Evolutionary conservation across 2,797 vertebrate species (phyloP).

Genomic region (Brachyrhaphis roseni): DNA sequence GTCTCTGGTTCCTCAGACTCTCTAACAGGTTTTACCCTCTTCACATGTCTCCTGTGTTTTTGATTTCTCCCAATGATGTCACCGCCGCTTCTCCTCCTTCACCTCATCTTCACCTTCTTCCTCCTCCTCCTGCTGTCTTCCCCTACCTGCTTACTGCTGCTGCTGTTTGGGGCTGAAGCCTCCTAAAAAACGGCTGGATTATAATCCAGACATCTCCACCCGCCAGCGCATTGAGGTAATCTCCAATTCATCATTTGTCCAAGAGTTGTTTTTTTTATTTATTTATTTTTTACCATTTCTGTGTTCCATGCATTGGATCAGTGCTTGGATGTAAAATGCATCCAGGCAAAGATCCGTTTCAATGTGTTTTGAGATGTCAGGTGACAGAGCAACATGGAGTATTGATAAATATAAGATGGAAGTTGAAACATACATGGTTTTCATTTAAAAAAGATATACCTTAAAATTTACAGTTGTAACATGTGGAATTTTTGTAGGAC

Average conservation of each 20-base stretch:
- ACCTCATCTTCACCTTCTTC: slow-evolving; percentile 93
- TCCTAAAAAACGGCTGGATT: slow-evolving; percentile 99
- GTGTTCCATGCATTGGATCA: slow-evolving; percentile 3
- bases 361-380: neutral
- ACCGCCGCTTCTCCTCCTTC: slow-evolving; percentile 90
- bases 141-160: slow-evolving; percentile 83
- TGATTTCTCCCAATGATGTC: slow-evolving; percentile 86
- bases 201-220: slow-evolving; percentile 95
- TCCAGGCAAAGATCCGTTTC: neutral
- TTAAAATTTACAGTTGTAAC: neutral
- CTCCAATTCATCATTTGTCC: slow-evolving; percentile 72
- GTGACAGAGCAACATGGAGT: neutral
- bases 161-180: slow-evolving; percentile 85
- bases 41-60: slow-evolving; percentile 82
- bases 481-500: neutral
- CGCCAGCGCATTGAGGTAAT: slow-evolving; percentile 94
- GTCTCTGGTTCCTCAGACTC: slow-evolving; percentile 61
- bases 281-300: neutral
- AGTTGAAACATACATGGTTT: neutral
- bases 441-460: neutral
- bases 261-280: slow-evolving; percentile 18
- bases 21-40: slow-evolving; percentile 88
- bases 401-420: neutral
- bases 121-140: slow-evolving; percentile 69
- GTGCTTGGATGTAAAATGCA: slow-evolving; percentile 1